These are phyloP conservation scores for Sebastes ruberrimus DNA, from an alignment of 2,797 vertebrate genomes.

Conservation along the genomic window DNA sequence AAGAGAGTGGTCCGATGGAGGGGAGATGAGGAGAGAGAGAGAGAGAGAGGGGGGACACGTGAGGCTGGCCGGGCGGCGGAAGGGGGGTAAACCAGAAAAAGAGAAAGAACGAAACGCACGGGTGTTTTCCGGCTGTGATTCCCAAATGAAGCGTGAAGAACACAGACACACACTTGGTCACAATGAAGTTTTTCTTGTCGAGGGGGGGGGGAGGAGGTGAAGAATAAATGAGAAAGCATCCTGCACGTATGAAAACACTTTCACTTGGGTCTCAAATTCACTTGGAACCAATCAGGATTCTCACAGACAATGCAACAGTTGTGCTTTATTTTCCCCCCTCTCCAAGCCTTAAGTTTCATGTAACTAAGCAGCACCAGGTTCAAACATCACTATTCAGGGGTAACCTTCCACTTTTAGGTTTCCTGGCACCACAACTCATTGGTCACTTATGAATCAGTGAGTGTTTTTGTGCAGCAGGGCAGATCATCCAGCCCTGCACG, in stretches of 20 bases:
- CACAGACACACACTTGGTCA: slow-evolving; percentile 48
- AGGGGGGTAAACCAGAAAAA: background rate
- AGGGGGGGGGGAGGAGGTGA: background rate
- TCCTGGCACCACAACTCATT: background rate
- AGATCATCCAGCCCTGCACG: background rate
- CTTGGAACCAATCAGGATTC: background rate
- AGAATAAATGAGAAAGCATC: slow-evolving; percentile 2
- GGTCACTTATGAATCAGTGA: background rate
- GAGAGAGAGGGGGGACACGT: slow-evolving; percentile 19
- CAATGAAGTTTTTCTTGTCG: slow-evolving; percentile 37
- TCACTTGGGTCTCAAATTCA: background rate
- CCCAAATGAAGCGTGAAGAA: slow-evolving; percentile 71
- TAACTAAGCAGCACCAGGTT: slow-evolving; percentile 7
- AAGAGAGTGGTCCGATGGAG: slow-evolving; percentile 42
- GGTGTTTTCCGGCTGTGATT: slow-evolving; percentile 63
- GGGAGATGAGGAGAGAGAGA: slow-evolving; percentile 23
- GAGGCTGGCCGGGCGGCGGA: slow-evolving; percentile 33
- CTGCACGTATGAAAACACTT: background rate
- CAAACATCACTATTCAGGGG: background rate
- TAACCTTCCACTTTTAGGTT: background rate
- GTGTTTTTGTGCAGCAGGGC: slow-evolving; percentile 23
- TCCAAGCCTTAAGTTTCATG: background rate
- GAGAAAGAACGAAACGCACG: slow-evolving; percentile 43
- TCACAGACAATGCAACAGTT: slow-evolving; percentile 27
- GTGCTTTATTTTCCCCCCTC: background rate